Conservation (phyloP, 2,888 invertebrate species). For the Yponomeuta plumbellus region DNA sequence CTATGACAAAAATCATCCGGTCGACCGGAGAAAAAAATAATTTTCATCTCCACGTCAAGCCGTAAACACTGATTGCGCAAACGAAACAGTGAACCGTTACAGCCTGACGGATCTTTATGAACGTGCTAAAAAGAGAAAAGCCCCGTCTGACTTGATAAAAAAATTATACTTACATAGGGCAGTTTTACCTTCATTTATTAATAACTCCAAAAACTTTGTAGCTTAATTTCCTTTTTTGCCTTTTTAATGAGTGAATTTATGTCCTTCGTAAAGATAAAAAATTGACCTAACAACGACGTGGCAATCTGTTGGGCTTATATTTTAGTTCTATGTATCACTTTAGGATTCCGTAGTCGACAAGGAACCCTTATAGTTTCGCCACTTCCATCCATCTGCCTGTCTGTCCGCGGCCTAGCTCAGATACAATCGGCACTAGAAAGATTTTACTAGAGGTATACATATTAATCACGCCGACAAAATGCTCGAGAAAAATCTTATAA, state of each 20-base stretch:
- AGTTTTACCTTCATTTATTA: not conserved
- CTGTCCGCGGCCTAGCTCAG: too few relatives aligned
- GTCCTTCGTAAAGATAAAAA: not conserved
- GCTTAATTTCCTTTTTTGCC: not conserved
- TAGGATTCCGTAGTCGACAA: too few relatives aligned
- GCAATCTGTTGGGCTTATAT: not conserved
- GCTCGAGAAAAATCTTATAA: too few relatives aligned
- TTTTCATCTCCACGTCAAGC: conserved; percentile 31
- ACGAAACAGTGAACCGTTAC: conserved; percentile 27
- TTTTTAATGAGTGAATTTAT: not conserved
- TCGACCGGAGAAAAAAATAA: conserved; percentile 25
- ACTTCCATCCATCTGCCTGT: too few relatives aligned
- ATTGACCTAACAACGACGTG: not conserved
- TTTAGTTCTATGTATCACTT: not conserved
- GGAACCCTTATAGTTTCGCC: too few relatives aligned
- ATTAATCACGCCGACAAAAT: too few relatives aligned
- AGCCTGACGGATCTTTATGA: conserved; percentile 31
- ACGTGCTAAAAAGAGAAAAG: conserved; percentile 31
- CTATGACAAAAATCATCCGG: conserved; percentile 12
- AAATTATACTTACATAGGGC: conserved; percentile 7
- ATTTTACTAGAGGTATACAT: too few relatives aligned
- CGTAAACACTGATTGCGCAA: conserved; percentile 36
- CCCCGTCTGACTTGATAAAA: conserved; percentile 33
- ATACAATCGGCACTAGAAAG: too few relatives aligned
- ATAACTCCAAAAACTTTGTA: not conserved